A percentile compares a stretch with the other conserved stretches of the same genome.
Conservation (phyloP, 2,888 invertebrate species). For the Caenorhabditis angaria region DNA sequence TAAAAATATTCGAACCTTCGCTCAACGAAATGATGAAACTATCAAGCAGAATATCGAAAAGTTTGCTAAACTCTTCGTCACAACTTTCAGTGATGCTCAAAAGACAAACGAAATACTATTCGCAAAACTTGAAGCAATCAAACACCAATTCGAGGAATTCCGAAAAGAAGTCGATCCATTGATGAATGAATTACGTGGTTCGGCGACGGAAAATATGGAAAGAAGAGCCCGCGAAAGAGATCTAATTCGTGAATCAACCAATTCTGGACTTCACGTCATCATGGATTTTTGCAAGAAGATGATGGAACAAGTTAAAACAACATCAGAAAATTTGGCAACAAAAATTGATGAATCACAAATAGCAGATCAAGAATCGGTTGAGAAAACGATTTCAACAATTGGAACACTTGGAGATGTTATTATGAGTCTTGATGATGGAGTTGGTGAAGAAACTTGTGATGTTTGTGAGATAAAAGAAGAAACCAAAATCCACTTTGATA, state of each 20-base stretch:
- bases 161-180: slow-evolving; percentile 18
- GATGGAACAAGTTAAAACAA: slow-evolving; percentile 9
- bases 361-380: slow-evolving; percentile 11
- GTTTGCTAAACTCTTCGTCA: slow-evolving; percentile 6
- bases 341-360: slow-evolving; percentile 3
- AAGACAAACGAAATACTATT: slow-evolving; percentile 7
- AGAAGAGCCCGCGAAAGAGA: slow-evolving; percentile 6
- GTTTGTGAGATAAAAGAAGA: not conserved
- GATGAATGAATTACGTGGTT: slow-evolving; percentile 14
- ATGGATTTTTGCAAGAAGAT: slow-evolving; percentile 2
- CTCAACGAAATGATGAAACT: slow-evolving; percentile 2
- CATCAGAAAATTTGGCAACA: slow-evolving; percentile 11
- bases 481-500: not conserved
- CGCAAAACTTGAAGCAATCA: slow-evolving; percentile 11
- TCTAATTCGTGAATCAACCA: not conserved
- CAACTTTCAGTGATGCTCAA: not conserved
- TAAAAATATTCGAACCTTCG: not conserved
- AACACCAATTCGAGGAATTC: slow-evolving; percentile 12
- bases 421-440: slow-evolving; percentile 14
- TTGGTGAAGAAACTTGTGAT: slow-evolving; percentile 16
- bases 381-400: slow-evolving; percentile 8
- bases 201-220: slow-evolving; percentile 8
- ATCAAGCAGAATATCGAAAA: slow-evolving; percentile 8
- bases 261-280: slow-evolving; percentile 7
- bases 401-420: slow-evolving; percentile 16